These are phyloP conservation scores for Eulemur coronatus DNA, from an alignment of 2,797 vertebrate genomes.

Conservation along the genomic window DNA sequence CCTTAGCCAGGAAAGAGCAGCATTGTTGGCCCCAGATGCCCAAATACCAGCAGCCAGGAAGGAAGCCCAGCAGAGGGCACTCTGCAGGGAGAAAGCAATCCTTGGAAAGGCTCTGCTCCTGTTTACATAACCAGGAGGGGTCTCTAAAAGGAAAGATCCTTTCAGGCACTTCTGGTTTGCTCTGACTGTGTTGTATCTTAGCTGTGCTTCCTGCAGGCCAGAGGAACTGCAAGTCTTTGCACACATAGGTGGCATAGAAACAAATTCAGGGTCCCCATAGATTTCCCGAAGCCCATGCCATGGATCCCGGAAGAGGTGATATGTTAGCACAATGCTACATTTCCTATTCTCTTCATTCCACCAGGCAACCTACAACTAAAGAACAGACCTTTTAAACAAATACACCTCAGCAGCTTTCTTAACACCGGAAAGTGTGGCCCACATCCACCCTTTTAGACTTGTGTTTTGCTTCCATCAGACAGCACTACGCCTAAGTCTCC, in stretches of 20 bases:
- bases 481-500: not conserved
- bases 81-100: not conserved
- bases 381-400: not conserved
- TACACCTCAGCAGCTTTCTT: not conserved
- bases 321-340: not conserved
- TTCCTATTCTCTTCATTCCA: not conserved
- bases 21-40: not conserved
- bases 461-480: not conserved
- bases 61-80: conserved; percentile 57
- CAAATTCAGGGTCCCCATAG: not conserved
- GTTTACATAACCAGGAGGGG: not conserved
- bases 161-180: not conserved
- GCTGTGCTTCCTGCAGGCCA: not conserved
- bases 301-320: not conserved
- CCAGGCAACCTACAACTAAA: not conserved
- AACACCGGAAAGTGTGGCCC: not conserved
- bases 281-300: not conserved
- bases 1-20: not conserved
- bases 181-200: not conserved
- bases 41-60: not conserved
- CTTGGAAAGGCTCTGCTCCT: not conserved
- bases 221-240: not conserved
- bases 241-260: not conserved
- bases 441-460: not conserved
- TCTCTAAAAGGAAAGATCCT: not conserved